Percentiles rank a stretch among this genome's conserved stretches.
phyloP scores from a whole-genome alignment of 2,113 vertebrate genomes.

The Balaeniceps rex region DNA sequence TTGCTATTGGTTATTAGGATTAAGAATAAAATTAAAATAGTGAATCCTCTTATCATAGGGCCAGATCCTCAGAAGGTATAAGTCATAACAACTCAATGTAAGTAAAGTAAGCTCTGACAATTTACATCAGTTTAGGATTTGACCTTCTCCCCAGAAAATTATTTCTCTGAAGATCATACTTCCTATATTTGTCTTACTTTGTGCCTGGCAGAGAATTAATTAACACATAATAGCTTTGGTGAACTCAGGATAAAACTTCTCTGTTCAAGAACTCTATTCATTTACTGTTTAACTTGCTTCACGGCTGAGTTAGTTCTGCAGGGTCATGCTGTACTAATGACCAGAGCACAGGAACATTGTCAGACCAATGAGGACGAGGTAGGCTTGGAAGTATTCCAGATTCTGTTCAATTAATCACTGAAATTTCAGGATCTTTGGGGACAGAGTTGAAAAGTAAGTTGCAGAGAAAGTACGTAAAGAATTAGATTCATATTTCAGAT shows the following conservation, averaged over 20 bases:
- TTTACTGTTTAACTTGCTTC: slow-evolving; percentile 73
- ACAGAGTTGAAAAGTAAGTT: slow-evolving; percentile 35
- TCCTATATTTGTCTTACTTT: slow-evolving; percentile 63
- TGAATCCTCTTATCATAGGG: neutral
- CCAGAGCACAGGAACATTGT: slow-evolving; percentile 33
- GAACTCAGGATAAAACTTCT: slow-evolving; percentile 54
- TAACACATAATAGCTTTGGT: slow-evolving; percentile 58
- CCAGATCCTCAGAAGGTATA: neutral
- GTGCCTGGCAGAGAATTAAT: slow-evolving; percentile 59
- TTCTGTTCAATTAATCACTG: slow-evolving; percentile 54
- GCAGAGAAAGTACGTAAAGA: neutral
- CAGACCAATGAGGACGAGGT: slow-evolving; percentile 47
- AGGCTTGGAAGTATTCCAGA: slow-evolving; percentile 50
- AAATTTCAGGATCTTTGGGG: slow-evolving; percentile 39
- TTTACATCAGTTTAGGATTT: slow-evolving; percentile 44
- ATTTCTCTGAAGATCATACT: slow-evolving; percentile 56
- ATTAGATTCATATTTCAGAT: neutral
- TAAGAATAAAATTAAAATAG: slow-evolving; percentile 14
- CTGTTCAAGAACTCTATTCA: slow-evolving; percentile 54
- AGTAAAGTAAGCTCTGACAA: neutral
- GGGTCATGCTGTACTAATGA: slow-evolving; percentile 59
- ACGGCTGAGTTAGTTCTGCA: slow-evolving; percentile 62
- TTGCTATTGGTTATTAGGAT: slow-evolving; percentile 6
- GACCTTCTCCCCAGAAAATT: slow-evolving; percentile 37
- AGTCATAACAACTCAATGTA: neutral